Conservation (phyloP, 2,113 vertebrate species). For the Holacanthus passer region DNA sequence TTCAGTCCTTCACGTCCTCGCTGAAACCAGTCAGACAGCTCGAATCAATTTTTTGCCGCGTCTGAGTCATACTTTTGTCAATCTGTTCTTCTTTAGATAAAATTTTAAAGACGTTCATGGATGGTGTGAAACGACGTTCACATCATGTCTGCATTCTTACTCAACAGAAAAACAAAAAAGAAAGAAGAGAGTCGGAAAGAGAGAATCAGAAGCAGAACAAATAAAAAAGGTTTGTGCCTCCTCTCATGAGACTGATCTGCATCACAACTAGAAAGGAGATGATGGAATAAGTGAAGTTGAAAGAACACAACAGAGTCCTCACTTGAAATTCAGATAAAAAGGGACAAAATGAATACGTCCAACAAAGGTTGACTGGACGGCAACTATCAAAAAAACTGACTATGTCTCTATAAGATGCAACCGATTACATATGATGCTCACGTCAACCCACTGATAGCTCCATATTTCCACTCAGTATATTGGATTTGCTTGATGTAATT, state of each 20-base stretch:
- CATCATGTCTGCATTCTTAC: background rate
- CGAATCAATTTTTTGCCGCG: background rate
- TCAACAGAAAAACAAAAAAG: background rate
- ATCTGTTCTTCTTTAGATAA: background rate
- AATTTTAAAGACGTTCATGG: background rate
- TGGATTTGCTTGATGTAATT: background rate
- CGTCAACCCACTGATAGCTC: background rate
- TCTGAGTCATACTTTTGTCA: background rate
- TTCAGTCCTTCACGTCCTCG: background rate
- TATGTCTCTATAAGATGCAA: background rate
- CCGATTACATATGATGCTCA: background rate
- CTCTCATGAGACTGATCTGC: background rate
- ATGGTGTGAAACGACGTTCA: background rate
- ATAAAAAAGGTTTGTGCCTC: background rate
- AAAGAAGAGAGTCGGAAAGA: background rate
- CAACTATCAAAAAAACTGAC: background rate
- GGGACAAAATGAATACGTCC: background rate
- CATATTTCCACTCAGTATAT: background rate
- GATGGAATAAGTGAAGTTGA: background rate
- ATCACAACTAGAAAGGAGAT: background rate
- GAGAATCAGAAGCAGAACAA: background rate
- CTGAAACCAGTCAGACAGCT: background rate
- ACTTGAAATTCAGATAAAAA: background rate
- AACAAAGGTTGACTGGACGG: background rate
- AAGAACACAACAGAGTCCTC: background rate